These are phyloP conservation scores for Diadumene lineata DNA, from an alignment of 92 coral and sea anemone species.

Conservation along the genomic window DNA sequence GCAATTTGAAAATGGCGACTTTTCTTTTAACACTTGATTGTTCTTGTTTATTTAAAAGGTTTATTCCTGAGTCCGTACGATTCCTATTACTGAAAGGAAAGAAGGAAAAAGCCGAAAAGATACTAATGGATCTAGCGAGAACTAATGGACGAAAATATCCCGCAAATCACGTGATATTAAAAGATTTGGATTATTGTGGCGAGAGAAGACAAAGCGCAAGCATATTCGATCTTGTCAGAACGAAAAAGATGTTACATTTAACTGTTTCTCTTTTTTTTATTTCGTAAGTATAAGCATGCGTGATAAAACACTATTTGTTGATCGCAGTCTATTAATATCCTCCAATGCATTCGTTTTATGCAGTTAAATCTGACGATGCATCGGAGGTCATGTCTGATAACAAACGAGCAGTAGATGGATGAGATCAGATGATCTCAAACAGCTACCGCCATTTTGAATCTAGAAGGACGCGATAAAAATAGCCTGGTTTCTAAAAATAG, in stretches of 20 bases:
- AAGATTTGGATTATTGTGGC: not conserved
- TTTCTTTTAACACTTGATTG: no score
- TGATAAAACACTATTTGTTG: no score
- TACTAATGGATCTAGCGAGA: constrained; percentile 7
- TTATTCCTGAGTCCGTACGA: constrained; percentile 25
- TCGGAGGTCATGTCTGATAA: no score
- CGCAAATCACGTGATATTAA: not conserved
- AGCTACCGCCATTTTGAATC: no score
- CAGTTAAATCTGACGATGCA: no score
- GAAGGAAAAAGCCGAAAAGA: not conserved
- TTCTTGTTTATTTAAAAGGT: not conserved
- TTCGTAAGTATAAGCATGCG: constrained; percentile 12
- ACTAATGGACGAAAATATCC: constrained; percentile 31
- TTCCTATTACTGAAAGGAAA: constrained; percentile 19
- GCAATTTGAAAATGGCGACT: no score
- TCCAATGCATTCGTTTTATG: no score
- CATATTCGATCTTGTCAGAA: constrained; percentile 11
- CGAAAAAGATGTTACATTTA: constrained; percentile 28
- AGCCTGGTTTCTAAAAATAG: no score
- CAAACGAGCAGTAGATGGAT: no score
- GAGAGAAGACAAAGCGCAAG: constrained; percentile 19
- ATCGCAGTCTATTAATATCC: no score
- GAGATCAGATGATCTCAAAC: no score
- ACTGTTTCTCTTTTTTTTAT: constrained; percentile 23
- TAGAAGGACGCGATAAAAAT: no score